These are phyloP conservation scores for Panorpa germanica DNA, from an alignment of 2,888 invertebrate genomes.

Conservation along the genomic window DNA sequence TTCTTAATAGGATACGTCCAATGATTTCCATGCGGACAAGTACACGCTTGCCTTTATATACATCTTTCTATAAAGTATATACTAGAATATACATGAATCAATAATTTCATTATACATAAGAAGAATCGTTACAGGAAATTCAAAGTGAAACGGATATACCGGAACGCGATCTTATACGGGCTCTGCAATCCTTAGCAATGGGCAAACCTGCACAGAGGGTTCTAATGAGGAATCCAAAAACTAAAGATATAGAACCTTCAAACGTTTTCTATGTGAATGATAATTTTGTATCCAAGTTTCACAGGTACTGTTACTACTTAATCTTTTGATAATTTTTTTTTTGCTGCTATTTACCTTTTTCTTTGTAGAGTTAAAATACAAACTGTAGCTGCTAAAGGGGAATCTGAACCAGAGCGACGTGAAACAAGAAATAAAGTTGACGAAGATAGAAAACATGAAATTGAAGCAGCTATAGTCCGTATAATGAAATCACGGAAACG, in stretches of 20 bases:
- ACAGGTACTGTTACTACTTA: constrained; percentile 36
- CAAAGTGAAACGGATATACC: constrained; percentile 96
- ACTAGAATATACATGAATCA: too few relatives aligned
- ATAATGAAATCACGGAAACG: constrained; percentile 98
- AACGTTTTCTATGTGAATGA: constrained; percentile 94
- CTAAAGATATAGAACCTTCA: constrained; percentile 88
- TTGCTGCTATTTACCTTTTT: constrained; percentile 7
- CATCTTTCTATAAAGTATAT: too few relatives aligned
- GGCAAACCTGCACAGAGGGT: constrained; percentile 93
- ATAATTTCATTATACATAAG: too few relatives aligned
- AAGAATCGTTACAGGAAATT: constrained; percentile 64
- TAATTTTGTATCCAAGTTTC: constrained; percentile 91
- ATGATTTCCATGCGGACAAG: too few relatives aligned
- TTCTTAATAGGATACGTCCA: too few relatives aligned
- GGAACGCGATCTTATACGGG: constrained; percentile 90
- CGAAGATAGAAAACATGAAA: constrained; percentile 97
- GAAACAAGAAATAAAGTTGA: constrained; percentile 97
- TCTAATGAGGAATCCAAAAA: constrained; percentile 84
- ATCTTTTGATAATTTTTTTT: constrained; percentile 3
- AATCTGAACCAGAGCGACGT: constrained; percentile 96
- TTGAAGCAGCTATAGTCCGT: constrained; percentile 96
- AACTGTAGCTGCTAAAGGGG: constrained; percentile 87
- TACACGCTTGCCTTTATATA: too few relatives aligned
- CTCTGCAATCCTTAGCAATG: constrained; percentile 93
- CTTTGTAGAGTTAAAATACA: constrained; percentile 69